Conservation (phyloP, 1,140 invertebrate genomes). For the Leptinotarsa undecemlineata region DNA sequence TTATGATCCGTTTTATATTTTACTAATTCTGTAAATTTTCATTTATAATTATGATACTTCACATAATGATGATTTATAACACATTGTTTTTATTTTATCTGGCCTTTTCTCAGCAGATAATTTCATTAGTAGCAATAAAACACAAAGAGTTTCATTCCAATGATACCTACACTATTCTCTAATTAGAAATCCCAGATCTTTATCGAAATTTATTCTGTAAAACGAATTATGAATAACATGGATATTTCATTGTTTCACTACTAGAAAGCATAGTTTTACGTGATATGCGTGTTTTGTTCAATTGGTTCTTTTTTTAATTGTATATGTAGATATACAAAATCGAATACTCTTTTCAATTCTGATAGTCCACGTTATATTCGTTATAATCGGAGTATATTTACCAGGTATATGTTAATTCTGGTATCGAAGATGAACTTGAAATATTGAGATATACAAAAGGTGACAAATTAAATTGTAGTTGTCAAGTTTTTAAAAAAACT, state of each 20-base stretch:
- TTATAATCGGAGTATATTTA: no score
- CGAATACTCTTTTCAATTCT: background rate
- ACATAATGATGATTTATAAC: slow-evolving; percentile 14
- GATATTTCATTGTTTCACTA: background rate
- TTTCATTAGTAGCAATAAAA: background rate
- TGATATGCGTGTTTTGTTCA: no score
- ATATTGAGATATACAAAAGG: no score
- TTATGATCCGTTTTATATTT: background rate
- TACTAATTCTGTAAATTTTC: background rate
- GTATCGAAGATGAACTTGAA: no score
- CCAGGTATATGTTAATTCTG: no score
- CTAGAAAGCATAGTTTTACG: background rate
- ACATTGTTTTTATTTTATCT: background rate
- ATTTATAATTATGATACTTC: slow-evolving; percentile 1
- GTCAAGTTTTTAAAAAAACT: no score
- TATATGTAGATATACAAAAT: background rate
- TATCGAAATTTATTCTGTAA: background rate
- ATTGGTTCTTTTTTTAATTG: no score
- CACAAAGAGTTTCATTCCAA: background rate
- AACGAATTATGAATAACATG: background rate
- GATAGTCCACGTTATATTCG: background rate
- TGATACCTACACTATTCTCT: background rate
- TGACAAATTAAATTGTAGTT: no score
- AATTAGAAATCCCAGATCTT: background rate
- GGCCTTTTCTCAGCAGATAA: slow-evolving; percentile 1